phyloP scores from a whole-genome alignment of 2,797 vertebrate species.

The Morus bassanus region DNA sequence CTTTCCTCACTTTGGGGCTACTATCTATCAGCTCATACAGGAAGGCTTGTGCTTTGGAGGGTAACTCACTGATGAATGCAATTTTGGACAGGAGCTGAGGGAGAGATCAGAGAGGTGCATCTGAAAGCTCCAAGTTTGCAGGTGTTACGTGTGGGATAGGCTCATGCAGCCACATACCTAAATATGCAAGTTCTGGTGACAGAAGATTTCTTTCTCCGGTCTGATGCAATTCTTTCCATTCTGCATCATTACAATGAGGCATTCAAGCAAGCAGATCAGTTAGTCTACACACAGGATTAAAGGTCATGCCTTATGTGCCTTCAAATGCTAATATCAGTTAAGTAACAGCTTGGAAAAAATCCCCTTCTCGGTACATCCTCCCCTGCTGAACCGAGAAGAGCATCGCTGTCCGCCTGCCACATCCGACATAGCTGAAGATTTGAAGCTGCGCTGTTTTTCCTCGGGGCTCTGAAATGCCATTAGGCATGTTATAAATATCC shows the following conservation, averaged over 20 bases:
- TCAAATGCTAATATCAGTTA: conserved; percentile 53
- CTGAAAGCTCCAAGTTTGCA: not conserved
- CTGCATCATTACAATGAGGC: conserved; percentile 28
- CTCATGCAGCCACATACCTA: not conserved
- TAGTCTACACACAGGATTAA: conserved; percentile 32
- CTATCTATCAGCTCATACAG: not conserved
- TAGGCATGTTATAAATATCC: conserved; percentile 23
- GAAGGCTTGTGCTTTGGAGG: not conserved
- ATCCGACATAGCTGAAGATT: not conserved
- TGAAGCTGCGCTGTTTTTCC: not conserved
- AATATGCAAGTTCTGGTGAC: not conserved
- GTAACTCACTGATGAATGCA: not conserved
- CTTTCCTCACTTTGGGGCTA: not conserved
- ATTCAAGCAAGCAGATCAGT: conserved; percentile 49
- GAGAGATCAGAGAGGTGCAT: not conserved
- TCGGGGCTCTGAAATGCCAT: conserved; percentile 22
- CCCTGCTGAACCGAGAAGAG: not conserved
- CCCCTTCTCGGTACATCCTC: not conserved
- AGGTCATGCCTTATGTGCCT: conserved; percentile 25
- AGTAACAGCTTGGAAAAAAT: conserved; percentile 39
- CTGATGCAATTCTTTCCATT: conserved; percentile 24
- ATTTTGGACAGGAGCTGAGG: not conserved
- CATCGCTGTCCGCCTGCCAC: not conserved
- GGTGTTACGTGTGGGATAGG: not conserved
- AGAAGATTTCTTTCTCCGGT: not conserved